phyloP scores from a whole-genome alignment of 2,797 vertebrate species.

The Myripristis murdjan region DNA sequence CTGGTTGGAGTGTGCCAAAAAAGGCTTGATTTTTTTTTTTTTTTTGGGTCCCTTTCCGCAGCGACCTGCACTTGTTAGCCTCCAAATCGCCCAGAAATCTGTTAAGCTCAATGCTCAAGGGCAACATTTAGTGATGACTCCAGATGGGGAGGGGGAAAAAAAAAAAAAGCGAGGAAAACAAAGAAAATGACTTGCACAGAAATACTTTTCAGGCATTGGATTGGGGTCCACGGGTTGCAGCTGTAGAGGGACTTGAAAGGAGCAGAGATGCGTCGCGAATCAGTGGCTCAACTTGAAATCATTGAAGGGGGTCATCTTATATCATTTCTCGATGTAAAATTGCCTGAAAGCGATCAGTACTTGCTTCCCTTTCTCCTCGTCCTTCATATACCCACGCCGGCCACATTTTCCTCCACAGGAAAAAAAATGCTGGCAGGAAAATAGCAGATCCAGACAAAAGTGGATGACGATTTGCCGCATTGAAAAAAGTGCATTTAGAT shows the following conservation, averaged over 20 bases:
- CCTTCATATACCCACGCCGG: slow-evolving; percentile 25
- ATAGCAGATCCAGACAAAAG: slow-evolving; percentile 53
- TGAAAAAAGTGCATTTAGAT: slow-evolving; percentile 81
- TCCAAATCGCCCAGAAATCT: slow-evolving; percentile 33
- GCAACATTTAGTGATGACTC: slow-evolving; percentile 45
- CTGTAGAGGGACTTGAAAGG: slow-evolving; percentile 72
- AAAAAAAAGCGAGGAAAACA: neutral
- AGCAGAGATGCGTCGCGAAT: slow-evolving; percentile 78
- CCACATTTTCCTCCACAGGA: neutral
- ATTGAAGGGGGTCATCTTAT: slow-evolving; percentile 79
- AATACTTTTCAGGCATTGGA: neutral
- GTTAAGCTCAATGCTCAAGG: slow-evolving; percentile 22
- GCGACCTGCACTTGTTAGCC: slow-evolving; percentile 52
- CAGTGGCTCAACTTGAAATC: slow-evolving; percentile 78
- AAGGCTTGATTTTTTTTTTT: too few relatives aligned
- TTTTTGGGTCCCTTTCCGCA: slow-evolving; percentile 37
- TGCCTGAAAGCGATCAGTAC: slow-evolving; percentile 77
- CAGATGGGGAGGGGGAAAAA: neutral
- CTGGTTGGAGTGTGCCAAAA: slow-evolving; percentile 37
- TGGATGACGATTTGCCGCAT: slow-evolving; percentile 71
- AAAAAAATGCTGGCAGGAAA: slow-evolving; percentile 55
- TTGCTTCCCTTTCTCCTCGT: slow-evolving; percentile 33
- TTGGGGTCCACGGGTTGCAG: slow-evolving; percentile 69
- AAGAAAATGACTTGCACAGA: slow-evolving; percentile 5
- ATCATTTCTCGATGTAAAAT: slow-evolving; percentile 67